Base-by-base conservation (phyloP, 2,888 invertebrate species). In the Spisula solida region DNA sequence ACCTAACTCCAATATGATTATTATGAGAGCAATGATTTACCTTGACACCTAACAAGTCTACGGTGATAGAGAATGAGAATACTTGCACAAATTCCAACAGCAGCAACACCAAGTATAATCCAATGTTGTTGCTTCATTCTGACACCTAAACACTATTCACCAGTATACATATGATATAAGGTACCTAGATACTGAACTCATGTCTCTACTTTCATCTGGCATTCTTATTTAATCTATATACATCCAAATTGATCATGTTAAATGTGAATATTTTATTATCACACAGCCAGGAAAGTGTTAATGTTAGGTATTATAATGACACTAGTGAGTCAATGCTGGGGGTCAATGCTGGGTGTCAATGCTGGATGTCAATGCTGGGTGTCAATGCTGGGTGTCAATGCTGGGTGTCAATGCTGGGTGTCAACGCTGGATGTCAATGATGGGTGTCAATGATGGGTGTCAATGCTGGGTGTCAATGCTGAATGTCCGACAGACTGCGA, bases 101-200 rank as follows among this genome's bases (percentile, higher is more conserved):
- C 91, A 55, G 89, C 82, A 12, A 89, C 70, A 70, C 88, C 89
- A 8, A 88, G 51, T 47, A 88, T 29, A 12, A 91, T 79, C 88
- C 88, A 91, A 55, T 89, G 85, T 79, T 87, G 88, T 70, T 88
- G 87, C 41, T 90, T 90, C 88, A 90, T 87, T 18, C 20, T 75
- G 60, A n/a, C 25, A 66, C 12, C 29, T 75, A 25, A 25, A n/a
- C 25, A 66, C 12, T 16, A 66, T 66, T n/a, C 10, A n/a, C 5
- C 25, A 66, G 25, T 6, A 66, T 5, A 25, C n/a, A 25, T 66
- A 66, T 66, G 0, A 5, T 41, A 41, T 41, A 2, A 5, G 2
- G 41, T 41, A 25, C 60, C 25, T 25, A 4, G 10, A 25, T 66
- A 66, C 60, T 25, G 6, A 66, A 66, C n/a, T 25, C 5, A 25